Percentiles rank a stretch among this genome's conserved stretches.
Evolutionary conservation across 2,797 vertebrate genomes (phyloP).

Genomic region (Margarornis squamiger): DNA sequence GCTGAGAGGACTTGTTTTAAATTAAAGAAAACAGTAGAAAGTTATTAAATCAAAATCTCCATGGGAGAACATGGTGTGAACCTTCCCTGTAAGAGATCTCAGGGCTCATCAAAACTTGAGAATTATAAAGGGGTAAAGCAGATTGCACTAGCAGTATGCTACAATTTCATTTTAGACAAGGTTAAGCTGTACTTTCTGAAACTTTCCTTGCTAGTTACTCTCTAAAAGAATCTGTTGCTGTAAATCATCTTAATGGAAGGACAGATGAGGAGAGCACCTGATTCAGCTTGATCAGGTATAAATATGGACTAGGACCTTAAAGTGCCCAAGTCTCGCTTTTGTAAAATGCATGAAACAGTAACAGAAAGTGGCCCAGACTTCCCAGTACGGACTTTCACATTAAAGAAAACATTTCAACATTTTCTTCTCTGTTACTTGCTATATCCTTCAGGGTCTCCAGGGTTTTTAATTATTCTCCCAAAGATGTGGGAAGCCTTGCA

Average conservation of each 20-base stretch:
- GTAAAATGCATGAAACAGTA: background rate
- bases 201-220: background rate
- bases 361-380: accelerated
- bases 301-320: background rate
- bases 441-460: background rate
- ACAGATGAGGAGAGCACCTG: background rate
- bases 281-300: background rate
- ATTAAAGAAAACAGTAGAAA: background rate
- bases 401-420: background rate
- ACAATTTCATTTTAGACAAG: background rate
- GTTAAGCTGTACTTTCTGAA: background rate
- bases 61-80: background rate
- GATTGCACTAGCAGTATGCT: background rate
- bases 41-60: background rate
- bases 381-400: background rate
- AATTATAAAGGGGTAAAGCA: background rate
- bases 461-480: background rate
- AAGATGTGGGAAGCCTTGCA: background rate
- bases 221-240: background rate
- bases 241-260: background rate
- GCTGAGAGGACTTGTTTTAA: background rate
- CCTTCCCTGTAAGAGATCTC: background rate
- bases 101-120: background rate
- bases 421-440: background rate
- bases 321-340: accelerated